Conservation (phyloP, 2,888 invertebrate genomes). For the Trilocha varians region DNA sequence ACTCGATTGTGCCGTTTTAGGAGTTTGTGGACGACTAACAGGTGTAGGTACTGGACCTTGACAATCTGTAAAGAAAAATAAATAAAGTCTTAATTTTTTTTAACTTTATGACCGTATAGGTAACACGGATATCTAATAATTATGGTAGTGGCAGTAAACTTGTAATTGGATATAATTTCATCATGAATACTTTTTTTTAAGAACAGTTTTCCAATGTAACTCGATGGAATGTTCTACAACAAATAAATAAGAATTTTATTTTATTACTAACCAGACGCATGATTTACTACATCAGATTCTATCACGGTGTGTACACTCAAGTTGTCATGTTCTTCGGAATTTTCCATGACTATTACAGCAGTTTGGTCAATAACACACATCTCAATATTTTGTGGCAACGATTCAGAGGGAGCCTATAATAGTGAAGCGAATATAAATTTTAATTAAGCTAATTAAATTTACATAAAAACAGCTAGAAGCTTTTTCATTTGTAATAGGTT, state of each 20-base stretch:
- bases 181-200: no score
- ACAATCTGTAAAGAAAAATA: not conserved
- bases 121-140: no score
- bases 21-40: constrained; percentile 43
- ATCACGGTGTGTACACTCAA: not conserved
- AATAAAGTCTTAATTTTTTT: not conserved
- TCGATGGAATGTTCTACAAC: no score
- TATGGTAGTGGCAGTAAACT: no score
- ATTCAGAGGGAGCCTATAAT: constrained; percentile 1
- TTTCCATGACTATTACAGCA: not conserved
- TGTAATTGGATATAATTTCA: no score
- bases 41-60: constrained; percentile 18
- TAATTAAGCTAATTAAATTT: no score
- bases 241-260: no score
- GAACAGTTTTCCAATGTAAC: no score
- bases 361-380: constrained; percentile 5
- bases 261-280: not conserved
- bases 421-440: no score
- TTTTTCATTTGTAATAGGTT: no score
- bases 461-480: no score
- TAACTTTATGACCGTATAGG: no score
- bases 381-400: constrained; percentile 5
- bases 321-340: not conserved
- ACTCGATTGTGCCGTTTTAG: constrained; percentile 33
- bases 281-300: not conserved